phyloP scores from a whole-genome alignment of 1,140 invertebrate species.

The Hyles vespertilio region DNA sequence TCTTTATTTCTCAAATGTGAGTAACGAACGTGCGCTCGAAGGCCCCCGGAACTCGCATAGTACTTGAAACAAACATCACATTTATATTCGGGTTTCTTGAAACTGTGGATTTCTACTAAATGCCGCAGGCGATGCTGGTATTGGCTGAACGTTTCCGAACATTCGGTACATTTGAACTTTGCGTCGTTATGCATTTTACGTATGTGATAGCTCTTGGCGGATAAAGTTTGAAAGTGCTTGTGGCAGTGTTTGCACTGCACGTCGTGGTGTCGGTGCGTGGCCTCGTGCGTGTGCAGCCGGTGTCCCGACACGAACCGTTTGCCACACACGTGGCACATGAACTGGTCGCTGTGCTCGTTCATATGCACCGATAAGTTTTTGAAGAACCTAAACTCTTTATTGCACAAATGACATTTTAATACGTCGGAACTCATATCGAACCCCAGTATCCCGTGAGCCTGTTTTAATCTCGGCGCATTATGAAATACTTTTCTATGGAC shows the following conservation, averaged over 20 bases:
- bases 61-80: constrained; percentile 13
- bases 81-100: constrained; percentile 28
- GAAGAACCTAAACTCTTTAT: constrained; percentile 17
- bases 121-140: constrained; percentile 17
- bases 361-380: constrained; percentile 20
- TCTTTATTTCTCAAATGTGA: constrained; percentile 12
- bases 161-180: constrained; percentile 16
- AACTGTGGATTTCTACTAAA: constrained; percentile 12
- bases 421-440: constrained; percentile 14
- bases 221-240: constrained; percentile 8
- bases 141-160: constrained; percentile 12
- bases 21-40: constrained; percentile 8
- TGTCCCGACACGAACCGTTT: constrained; percentile 14
- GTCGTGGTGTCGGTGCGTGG: constrained; percentile 8
- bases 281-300: constrained; percentile 14
- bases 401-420: constrained; percentile 16
- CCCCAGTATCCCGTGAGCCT: constrained; percentile 12
- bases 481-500: constrained; percentile 6
- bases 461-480: constrained; percentile 4
- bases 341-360: constrained; percentile 17
- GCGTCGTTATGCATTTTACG: constrained; percentile 10
- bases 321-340: constrained; percentile 19
- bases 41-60: constrained; percentile 6
- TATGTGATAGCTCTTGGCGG: constrained; percentile 12
- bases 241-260: constrained; percentile 15